These are phyloP conservation scores for Galeruca laticollis DNA, from an alignment of 2,888 invertebrate species.

Conservation along the genomic window DNA sequence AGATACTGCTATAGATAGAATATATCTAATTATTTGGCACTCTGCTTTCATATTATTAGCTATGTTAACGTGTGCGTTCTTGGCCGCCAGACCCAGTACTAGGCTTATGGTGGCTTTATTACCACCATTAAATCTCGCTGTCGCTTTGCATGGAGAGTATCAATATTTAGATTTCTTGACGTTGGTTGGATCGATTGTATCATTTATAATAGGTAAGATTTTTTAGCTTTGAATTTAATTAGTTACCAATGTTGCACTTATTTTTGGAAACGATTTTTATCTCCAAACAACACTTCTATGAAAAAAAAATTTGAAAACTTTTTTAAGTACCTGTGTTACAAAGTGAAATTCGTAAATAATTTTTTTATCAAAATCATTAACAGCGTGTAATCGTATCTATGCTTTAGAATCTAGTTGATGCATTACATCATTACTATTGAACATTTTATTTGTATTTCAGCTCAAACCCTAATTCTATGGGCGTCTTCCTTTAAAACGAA, in stretches of 20 bases:
- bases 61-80: slow-evolving; percentile 64
- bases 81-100: slow-evolving; percentile 57
- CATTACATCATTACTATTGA: too few species aligned
- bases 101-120: slow-evolving; percentile 57
- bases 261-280: too few species aligned
- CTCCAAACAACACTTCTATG: too few species aligned
- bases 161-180: slow-evolving; percentile 54
- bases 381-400: too few species aligned
- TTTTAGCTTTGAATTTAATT: slow-evolving; percentile 13
- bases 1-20: slow-evolving; percentile 61
- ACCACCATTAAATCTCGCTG: slow-evolving; percentile 61
- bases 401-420: too few species aligned
- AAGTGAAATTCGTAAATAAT: too few species aligned
- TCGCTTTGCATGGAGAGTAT: slow-evolving; percentile 57
- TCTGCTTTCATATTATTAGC: slow-evolving; percentile 58
- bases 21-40: slow-evolving; percentile 63
- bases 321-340: too few species aligned
- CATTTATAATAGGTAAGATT: slow-evolving; percentile 51
- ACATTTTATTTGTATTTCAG: slow-evolving; percentile 43
- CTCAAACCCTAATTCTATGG: slow-evolving; percentile 49
- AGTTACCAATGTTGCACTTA: too few species aligned
- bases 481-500: slow-evolving; percentile 28
- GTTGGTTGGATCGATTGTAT: slow-evolving; percentile 49
- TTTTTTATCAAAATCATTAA: too few species aligned
- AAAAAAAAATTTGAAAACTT: too few species aligned